Conservation (phyloP, 1,140 invertebrate species). For the Drosophila albomicans region DNA sequence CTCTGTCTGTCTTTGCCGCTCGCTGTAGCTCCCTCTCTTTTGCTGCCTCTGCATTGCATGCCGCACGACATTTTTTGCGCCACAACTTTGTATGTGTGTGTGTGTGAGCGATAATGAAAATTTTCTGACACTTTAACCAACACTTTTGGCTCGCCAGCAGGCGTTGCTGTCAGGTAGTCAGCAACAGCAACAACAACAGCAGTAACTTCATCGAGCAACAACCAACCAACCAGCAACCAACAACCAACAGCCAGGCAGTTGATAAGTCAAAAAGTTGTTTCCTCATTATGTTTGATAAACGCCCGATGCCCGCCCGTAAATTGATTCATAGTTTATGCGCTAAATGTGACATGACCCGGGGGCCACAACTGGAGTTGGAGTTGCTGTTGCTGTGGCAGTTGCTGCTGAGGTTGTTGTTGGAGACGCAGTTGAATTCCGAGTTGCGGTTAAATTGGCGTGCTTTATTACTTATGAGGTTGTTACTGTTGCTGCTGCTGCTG, state of each 20-base stretch:
- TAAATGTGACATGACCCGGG: constrained; percentile 71
- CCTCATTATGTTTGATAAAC: constrained; percentile 82
- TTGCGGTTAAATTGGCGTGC: constrained; percentile 65
- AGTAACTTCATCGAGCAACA: constrained; percentile 18
- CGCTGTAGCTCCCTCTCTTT: constrained; percentile 25
- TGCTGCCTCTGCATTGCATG: constrained; percentile 66
- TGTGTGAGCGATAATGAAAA: constrained; percentile 76
- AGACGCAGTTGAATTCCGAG: constrained; percentile 41
- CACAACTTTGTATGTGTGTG: constrained; percentile 27
- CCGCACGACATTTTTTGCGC: constrained; percentile 79
- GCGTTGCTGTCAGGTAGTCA: constrained; percentile 52
- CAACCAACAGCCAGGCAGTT: constrained; percentile 47
- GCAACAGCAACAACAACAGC: constrained; percentile 29
- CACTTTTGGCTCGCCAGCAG: constrained; percentile 74
- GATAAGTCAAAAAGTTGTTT: constrained; percentile 81
- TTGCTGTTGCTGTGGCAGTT: not conserved
- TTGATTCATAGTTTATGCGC: constrained; percentile 78
- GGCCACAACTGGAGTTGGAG: not conserved
- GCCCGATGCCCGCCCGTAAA: constrained; percentile 69
- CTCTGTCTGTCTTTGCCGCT: constrained; percentile 23
- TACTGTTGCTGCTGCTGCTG: constrained; percentile 45
- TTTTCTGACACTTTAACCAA: constrained; percentile 82
- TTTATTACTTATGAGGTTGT: constrained; percentile 78
- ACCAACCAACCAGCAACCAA: constrained; percentile 43
- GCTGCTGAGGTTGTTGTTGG: not conserved